phyloP scores from a whole-genome alignment of 2,113 vertebrate species.

The Cricetomys ansorgei region DNA sequence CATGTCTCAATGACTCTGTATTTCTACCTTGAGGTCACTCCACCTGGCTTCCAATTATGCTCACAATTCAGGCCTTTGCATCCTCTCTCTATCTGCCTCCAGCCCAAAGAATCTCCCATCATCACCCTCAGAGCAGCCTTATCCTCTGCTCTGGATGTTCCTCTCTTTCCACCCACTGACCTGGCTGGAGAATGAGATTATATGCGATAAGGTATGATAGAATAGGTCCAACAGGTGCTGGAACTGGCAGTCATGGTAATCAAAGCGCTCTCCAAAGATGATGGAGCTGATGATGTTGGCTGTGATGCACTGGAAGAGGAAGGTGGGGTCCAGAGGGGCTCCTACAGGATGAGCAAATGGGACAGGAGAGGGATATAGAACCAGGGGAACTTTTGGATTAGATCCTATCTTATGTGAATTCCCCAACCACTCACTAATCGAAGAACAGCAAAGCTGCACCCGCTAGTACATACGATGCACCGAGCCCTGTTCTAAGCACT shows the following conservation, averaged over 20 bases:
- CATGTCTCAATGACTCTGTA: too few species aligned
- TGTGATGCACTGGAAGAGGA: constrained; percentile 81
- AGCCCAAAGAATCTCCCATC: neutral
- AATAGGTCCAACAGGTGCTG: constrained; percentile 80
- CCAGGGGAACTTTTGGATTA: neutral
- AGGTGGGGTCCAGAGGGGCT: constrained; percentile 81
- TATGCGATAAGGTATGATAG: neutral
- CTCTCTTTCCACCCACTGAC: constrained; percentile 60
- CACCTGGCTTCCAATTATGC: too few species aligned
- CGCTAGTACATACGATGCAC: rapidly evolving
- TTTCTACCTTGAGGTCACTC: neutral
- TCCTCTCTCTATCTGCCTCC: neutral
- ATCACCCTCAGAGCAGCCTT: neutral
- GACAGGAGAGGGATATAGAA: neutral
- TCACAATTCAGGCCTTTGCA: neutral
- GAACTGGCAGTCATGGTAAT: constrained; percentile 87
- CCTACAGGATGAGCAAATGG: constrained; percentile 68
- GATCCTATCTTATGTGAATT: neutral
- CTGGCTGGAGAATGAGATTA: constrained; percentile 76
- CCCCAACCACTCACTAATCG: neutral
- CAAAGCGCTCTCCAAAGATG: constrained; percentile 88
- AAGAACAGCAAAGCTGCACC: neutral
- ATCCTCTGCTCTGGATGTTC: neutral
- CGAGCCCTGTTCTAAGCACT: neutral
- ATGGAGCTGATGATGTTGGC: constrained; percentile 91